Conservation (phyloP, 2,888 invertebrate genomes). For the Clivina fossor region DNA sequence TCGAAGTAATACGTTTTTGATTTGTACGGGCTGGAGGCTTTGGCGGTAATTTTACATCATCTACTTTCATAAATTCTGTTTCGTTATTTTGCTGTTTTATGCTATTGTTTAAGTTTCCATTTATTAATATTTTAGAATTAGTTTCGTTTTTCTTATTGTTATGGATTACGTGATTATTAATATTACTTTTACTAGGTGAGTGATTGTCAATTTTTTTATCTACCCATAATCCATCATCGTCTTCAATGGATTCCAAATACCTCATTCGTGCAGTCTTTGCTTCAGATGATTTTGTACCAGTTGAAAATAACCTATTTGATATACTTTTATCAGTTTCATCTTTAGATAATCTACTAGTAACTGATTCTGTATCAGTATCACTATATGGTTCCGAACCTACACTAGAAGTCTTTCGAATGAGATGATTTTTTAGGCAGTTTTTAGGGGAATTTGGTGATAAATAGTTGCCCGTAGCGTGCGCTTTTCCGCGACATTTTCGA, state of each 20-base stretch:
- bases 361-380: slow-evolving; percentile 45
- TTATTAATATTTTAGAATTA: not conserved
- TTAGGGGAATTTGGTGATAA: slow-evolving; percentile 40
- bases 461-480: slow-evolving; percentile 71
- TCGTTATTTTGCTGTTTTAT: not conserved
- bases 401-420: slow-evolving; percentile 43
- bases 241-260: slow-evolving; percentile 56
- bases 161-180: no score
- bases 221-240: slow-evolving; percentile 45
- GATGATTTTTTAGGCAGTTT: slow-evolving; percentile 48
- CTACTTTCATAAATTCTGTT: not conserved
- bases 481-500: slow-evolving; percentile 73
- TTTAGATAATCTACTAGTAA: slow-evolving; percentile 36
- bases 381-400: slow-evolving; percentile 44
- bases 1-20: slow-evolving; percentile 46
- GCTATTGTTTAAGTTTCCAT: not conserved
- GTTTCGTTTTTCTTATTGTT: not conserved
- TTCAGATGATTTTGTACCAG: slow-evolving; percentile 61
- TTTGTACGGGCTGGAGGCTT: slow-evolving; percentile 51
- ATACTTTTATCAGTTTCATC: slow-evolving; percentile 11
- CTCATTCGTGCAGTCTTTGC: slow-evolving; percentile 65
- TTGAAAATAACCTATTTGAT: slow-evolving; percentile 57
- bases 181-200: not conserved
- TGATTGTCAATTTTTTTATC: slow-evolving; percentile 11
- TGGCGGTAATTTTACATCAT: slow-evolving; percentile 45